Percentiles rank a stretch among this genome's conserved stretches.
These are phyloP conservation scores for Lepetodrilus schrolli DNA, from an alignment of 2,888 invertebrate genomes.

Conservation along the genomic window DNA sequence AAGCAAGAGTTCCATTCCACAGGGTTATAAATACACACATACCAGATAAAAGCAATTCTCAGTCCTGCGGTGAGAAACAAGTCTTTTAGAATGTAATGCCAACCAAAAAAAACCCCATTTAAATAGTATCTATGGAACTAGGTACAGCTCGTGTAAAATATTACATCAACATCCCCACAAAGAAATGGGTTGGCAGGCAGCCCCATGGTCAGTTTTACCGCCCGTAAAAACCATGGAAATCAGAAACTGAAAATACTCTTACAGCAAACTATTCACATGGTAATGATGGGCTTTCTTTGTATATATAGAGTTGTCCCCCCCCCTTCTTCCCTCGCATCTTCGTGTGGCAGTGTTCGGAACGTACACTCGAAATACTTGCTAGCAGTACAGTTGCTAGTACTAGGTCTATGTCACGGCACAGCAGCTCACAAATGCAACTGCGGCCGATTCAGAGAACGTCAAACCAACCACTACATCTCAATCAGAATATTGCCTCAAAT, in stretches of 20 bases:
- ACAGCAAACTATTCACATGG: constrained; percentile 20
- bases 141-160: constrained; percentile 27
- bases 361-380: constrained; percentile 23
- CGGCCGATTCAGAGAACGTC: background rate
- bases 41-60: constrained; percentile 15
- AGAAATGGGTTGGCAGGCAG: constrained; percentile 14
- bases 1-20: background rate
- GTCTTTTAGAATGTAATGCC: constrained; percentile 17
- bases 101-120: constrained; percentile 22
- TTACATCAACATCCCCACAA: constrained; percentile 30
- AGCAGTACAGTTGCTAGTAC: too few species aligned
- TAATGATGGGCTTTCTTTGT: background rate
- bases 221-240: constrained; percentile 12
- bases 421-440: background rate
- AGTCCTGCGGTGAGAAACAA: constrained; percentile 2
- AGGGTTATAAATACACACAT: constrained; percentile 19
- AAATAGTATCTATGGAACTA: constrained; percentile 29
- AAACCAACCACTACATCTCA: constrained; percentile 17
- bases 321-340: background rate
- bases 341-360: constrained; percentile 6
- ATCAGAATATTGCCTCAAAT: constrained; percentile 17
- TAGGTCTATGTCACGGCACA: constrained; percentile 2
- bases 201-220: background rate
- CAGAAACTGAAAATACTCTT: constrained; percentile 12
- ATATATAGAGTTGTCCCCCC: background rate